phyloP scores from a whole-genome alignment of 2,888 invertebrate species.

The Clanis bilineata region DNA sequence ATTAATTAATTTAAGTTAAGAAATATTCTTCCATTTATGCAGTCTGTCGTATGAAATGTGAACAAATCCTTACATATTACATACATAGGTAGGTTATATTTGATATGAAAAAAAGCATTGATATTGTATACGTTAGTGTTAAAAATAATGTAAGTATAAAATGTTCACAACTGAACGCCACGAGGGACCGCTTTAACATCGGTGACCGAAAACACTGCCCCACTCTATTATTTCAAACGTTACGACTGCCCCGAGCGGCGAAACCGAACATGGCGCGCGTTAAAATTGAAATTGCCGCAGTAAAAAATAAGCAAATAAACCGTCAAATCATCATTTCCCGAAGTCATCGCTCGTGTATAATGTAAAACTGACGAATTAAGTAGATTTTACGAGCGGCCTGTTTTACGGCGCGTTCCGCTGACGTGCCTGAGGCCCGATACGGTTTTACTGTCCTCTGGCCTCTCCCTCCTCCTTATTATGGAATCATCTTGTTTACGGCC shows the following conservation, averaged over 20 bases:
- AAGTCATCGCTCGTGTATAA: conserved; percentile 27
- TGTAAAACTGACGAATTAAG: conserved; percentile 45
- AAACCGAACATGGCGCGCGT: conserved; percentile 1
- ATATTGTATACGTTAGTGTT: no score
- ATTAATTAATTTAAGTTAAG: no score
- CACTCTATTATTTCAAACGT: background rate
- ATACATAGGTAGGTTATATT: no score
- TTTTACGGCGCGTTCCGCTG: conserved; percentile 46
- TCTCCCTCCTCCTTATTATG: conserved; percentile 38
- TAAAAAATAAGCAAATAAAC: conserved; percentile 23
- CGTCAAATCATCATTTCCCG: conserved; percentile 34
- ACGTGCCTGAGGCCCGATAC: conserved; percentile 40
- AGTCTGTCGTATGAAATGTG: no score
- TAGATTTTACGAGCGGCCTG: conserved; percentile 49
- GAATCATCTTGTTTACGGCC: conserved; percentile 46
- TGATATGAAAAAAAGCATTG: no score
- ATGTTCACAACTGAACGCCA: background rate
- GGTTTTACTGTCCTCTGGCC: conserved; percentile 31
- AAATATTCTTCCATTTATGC: no score
- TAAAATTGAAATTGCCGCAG: conserved; percentile 14
- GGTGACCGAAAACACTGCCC: background rate
- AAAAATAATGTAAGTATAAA: background rate
- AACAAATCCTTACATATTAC: no score
- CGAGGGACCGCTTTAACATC: background rate
- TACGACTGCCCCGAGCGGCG: background rate